phyloP scores from a whole-genome alignment of 2,113 vertebrate genomes.

The Chlorodrepanis virens region DNA sequence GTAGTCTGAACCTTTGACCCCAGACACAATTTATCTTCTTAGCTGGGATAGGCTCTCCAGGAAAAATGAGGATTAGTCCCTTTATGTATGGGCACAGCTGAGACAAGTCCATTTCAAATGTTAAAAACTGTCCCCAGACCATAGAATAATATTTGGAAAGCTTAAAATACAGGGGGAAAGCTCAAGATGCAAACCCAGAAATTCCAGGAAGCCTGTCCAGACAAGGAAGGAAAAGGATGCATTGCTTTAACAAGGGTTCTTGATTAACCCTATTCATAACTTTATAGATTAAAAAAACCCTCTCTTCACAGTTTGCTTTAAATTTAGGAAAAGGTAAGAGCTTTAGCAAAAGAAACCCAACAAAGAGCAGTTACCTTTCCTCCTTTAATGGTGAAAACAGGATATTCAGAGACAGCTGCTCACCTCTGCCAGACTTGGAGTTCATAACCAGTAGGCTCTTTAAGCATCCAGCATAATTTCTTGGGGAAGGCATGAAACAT shows the following conservation, averaged over 20 bases:
- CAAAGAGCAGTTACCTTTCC: background rate
- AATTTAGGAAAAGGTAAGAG: background rate
- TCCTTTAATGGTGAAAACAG: background rate
- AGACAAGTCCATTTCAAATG: background rate
- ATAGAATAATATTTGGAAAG: background rate
- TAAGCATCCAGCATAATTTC: background rate
- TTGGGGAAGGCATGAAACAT: background rate
- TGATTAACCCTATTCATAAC: background rate
- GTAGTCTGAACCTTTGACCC: background rate
- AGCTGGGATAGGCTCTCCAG: background rate
- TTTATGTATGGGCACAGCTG: background rate
- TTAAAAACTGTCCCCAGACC: background rate
- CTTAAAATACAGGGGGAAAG: background rate
- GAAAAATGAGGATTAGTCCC: background rate
- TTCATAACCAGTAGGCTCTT: background rate
- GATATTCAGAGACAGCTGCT: background rate
- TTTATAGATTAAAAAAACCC: background rate
- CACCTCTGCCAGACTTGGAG: background rate
- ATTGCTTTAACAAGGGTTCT: background rate
- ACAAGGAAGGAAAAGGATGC: background rate
- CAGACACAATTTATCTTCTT: background rate
- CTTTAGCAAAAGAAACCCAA: background rate
- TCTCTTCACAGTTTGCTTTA: background rate
- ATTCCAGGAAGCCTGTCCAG: background rate
- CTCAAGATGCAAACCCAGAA: background rate